These are phyloP conservation scores for Diplogasteroides magnus DNA, from an alignment of 1,140 invertebrate genomes.

Conservation along the genomic window DNA sequence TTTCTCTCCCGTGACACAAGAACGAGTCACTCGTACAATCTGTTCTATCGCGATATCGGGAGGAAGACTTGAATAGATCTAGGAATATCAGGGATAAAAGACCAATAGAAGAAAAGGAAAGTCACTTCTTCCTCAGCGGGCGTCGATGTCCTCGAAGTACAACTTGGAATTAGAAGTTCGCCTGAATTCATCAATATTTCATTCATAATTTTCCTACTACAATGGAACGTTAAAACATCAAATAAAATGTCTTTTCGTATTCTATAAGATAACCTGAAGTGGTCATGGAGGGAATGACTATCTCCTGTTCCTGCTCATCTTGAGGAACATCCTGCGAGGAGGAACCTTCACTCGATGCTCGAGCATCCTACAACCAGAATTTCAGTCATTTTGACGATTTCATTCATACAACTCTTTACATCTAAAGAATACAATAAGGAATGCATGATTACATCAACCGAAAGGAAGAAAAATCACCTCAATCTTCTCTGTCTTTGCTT, in stretches of 20 bases:
- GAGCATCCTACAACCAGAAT: neutral
- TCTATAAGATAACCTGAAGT: neutral
- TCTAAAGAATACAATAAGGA: neutral
- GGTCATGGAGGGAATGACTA: no score
- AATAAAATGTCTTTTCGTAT: neutral
- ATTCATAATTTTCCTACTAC: no score
- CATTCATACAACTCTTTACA: neutral
- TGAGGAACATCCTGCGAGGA: no score
- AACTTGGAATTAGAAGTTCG: no score
- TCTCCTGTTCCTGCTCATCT: no score
- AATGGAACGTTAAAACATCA: no score
- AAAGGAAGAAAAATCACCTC: neutral
- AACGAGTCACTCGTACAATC: neutral
- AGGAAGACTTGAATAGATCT: neutral
- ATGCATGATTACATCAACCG: neutral
- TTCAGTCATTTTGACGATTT: neutral
- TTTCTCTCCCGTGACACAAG: neutral
- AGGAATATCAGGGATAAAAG: neutral
- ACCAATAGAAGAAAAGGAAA: neutral
- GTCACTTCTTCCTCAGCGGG: neutral
- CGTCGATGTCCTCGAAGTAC: no score
- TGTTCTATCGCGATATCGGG: neutral
- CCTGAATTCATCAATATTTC: no score
- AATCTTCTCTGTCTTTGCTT: neutral
- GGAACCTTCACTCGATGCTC: neutral